Conservation (phyloP, 2,888 invertebrate genomes). For the Volucella inflata region DNA sequence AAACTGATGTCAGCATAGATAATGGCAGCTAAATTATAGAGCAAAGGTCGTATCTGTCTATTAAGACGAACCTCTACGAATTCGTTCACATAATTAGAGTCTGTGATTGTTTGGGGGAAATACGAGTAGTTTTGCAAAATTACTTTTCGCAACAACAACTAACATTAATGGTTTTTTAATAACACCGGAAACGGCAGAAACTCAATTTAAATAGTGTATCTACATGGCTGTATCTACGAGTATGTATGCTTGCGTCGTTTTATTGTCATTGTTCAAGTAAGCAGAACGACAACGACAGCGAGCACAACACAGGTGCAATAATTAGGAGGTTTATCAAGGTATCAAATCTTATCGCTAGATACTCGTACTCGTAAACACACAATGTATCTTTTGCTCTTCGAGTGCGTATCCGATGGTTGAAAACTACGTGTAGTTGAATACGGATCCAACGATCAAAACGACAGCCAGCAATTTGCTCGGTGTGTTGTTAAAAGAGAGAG, state of each 20-base stretch:
- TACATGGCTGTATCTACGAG: constrained; percentile 23
- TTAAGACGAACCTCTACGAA: constrained; percentile 29
- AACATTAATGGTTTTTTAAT: constrained; percentile 52
- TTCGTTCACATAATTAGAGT: constrained; percentile 25
- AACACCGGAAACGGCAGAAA: constrained; percentile 51
- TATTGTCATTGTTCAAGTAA: constrained; percentile 52
- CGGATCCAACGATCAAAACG: constrained; percentile 19
- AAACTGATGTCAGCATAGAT: constrained; percentile 54
- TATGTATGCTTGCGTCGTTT: constrained; percentile 8
- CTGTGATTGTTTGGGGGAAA: constrained; percentile 27
- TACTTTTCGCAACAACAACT: constrained; percentile 15
- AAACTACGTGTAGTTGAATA: constrained; percentile 51
- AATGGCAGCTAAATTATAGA: constrained; percentile 5
- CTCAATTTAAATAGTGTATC: constrained; percentile 21
- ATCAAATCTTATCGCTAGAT: constrained; percentile 61
- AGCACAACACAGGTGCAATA: constrained; percentile 61
- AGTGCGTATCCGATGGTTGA: constrained; percentile 20
- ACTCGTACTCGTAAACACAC: constrained; percentile 22
- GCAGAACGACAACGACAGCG: constrained; percentile 42
- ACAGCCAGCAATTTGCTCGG: constrained; percentile 57
- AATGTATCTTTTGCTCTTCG: constrained; percentile 58
- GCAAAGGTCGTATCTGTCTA: constrained; percentile 35
- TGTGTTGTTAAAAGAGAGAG: too few species aligned
- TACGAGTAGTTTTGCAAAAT: constrained; percentile 4
- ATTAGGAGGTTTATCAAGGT: constrained; percentile 60